Percentiles rank a stretch among this genome's conserved stretches.
These are phyloP conservation scores for Helicolenus hilgendorfi DNA, from an alignment of 2,797 vertebrate genomes.

Conservation along the genomic window DNA sequence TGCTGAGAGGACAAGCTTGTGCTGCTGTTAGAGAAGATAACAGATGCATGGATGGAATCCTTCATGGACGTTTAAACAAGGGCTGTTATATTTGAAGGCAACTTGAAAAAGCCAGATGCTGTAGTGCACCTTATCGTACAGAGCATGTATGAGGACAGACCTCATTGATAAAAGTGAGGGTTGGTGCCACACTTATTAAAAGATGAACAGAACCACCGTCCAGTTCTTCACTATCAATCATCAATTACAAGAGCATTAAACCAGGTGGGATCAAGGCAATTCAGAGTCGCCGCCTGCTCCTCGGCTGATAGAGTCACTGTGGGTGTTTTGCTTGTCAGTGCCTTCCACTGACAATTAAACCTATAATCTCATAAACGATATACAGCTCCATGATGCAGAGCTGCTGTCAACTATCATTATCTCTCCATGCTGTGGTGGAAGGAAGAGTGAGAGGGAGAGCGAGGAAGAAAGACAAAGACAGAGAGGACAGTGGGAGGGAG, in stretches of 20 bases:
- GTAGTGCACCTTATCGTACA: not conserved
- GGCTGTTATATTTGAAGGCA: constrained; percentile 2
- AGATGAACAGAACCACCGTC: constrained; percentile 1
- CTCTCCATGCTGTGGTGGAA: constrained; percentile 12
- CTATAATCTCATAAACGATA: constrained; percentile 71
- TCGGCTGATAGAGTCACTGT: constrained; percentile 60
- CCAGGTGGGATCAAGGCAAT: constrained; percentile 39
- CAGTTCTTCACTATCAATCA: constrained; percentile 41
- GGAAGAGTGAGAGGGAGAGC: constrained; percentile 39
- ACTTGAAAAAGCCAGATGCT: constrained; percentile 14
- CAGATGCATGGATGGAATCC: constrained; percentile 15
- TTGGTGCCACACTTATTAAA: not conserved
- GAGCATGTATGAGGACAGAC: constrained; percentile 9
- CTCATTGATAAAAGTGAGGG: not conserved
- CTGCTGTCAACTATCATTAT: constrained; percentile 79
- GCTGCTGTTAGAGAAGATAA: constrained; percentile 23
- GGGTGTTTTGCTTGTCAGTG: constrained; percentile 75
- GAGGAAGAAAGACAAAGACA: constrained; percentile 46
- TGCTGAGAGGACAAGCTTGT: not conserved
- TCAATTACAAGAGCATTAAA: constrained; percentile 39
- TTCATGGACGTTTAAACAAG: not conserved
- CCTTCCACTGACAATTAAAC: constrained; percentile 78
- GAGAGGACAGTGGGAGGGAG: constrained; percentile 37
- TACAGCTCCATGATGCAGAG: constrained; percentile 70
- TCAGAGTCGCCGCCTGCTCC: constrained; percentile 38